A percentile compares a stretch with the other conserved stretches of the same genome.
Conservation (phyloP, 2,888 invertebrate species). For the Iselma pallidipennis region DNA sequence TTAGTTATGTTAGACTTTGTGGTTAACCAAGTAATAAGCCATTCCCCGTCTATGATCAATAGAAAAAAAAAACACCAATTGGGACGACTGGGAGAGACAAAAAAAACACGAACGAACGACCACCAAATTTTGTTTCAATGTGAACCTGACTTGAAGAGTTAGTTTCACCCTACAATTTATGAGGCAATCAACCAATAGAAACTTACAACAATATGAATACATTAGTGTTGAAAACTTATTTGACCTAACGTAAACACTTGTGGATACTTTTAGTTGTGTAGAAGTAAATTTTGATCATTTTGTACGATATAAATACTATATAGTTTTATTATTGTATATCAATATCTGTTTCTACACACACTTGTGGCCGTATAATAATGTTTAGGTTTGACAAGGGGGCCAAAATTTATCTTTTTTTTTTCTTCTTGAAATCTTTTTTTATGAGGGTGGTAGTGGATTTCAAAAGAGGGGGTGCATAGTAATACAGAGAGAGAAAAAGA, state of each 20-base stretch:
- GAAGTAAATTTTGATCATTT: constrained; percentile 48
- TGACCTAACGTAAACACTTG: constrained; percentile 53
- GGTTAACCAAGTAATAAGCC: background rate
- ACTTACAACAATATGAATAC: constrained; percentile 40
- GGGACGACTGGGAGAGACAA: too few species aligned
- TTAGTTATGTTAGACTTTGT: background rate
- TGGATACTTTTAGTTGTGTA: constrained; percentile 50
- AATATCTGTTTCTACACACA: constrained; percentile 38
- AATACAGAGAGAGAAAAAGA: too few species aligned
- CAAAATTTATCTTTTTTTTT: constrained; percentile 46
- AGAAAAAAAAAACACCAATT: too few species aligned
- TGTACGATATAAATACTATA: constrained; percentile 11
- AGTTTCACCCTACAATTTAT: constrained; percentile 52
- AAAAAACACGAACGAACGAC: too few species aligned
- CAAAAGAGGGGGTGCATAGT: background rate
- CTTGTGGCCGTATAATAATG: constrained; percentile 46
- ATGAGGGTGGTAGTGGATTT: constrained; percentile 38
- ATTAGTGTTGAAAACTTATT: constrained; percentile 20
- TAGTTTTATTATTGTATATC: constrained; percentile 13
- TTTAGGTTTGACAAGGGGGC: constrained; percentile 50
- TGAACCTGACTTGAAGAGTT: constrained; percentile 43
- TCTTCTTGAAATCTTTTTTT: constrained; percentile 44
- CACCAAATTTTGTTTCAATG: constrained; percentile 34
- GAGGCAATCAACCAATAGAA: constrained; percentile 37
- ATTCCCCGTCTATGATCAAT: too few species aligned